Conservation (phyloP, 2,113 vertebrate genomes). For the Eurypyga helias region DNA sequence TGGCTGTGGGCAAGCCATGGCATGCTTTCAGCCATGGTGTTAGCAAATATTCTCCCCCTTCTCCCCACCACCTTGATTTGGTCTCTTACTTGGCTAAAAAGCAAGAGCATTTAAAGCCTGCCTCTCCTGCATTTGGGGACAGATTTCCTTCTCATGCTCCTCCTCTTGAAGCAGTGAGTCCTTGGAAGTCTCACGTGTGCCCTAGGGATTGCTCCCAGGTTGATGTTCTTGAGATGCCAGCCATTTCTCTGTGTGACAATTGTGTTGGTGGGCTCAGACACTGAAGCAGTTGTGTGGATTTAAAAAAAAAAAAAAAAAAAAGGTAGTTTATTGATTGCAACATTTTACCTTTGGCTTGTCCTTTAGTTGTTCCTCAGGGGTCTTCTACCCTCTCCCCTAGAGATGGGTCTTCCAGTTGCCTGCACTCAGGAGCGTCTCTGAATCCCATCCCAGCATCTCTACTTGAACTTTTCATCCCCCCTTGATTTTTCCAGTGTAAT, state of each 20-base stretch:
- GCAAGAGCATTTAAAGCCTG: background rate
- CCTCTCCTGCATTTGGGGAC: background rate
- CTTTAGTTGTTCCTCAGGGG: background rate
- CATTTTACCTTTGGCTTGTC: background rate
- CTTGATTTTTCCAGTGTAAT: background rate
- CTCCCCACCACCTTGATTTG: background rate
- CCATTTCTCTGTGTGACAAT: rapidly evolving
- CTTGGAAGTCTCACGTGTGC: background rate
- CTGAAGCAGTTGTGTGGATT: background rate
- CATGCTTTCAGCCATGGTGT: background rate
- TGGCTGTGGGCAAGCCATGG: background rate
- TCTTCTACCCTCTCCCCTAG: rapidly evolving
- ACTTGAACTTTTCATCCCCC: background rate
- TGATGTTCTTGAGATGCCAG: background rate
- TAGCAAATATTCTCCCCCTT: background rate
- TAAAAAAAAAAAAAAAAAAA: background rate
- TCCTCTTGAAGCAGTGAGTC: background rate
- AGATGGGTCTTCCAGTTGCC: background rate
- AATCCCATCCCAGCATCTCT: background rate
- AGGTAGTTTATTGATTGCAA: background rate
- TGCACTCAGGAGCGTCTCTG: background rate
- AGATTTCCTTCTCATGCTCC: background rate
- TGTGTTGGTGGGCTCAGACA: background rate
- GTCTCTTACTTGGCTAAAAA: background rate
- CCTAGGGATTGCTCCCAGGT: background rate